Base-by-base conservation (phyloP, 2,113 vertebrate species). In the Sander lucioperca region DNA sequence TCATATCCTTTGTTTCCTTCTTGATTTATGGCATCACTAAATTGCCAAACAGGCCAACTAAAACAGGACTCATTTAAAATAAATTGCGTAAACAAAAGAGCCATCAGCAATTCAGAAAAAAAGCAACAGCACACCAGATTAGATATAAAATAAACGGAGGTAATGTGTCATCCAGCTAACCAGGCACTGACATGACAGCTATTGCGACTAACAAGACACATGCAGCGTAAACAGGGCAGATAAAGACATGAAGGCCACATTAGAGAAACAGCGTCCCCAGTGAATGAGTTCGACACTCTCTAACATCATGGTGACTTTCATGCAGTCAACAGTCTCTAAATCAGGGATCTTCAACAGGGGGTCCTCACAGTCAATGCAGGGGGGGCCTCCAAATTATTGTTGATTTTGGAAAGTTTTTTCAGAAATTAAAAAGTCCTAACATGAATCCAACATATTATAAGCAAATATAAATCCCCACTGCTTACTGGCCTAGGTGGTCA, bases 1-100 rank as follows among this genome's bases (percentile, higher is more conserved):
- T 74, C 43, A 68, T 69, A 58, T 63, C 58, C 45, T 78, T 81
- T 77, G 30, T 76, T 76, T 87, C 63, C 62, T 19, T n/a, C 16
- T 65, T 33, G 47, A 79, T 87, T 87, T 71, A 72, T 45, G 63
- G 64, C 72, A 25, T 47, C 57, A 33, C 23, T 33, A 50, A 13
- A 25, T 54, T 45, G 68, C 43, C 72, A 62, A 66, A 47, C n/a
- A 36, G 57, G 2, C 3, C 12, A 33, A 59, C 18, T 27, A 6
- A 73, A 19, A 53, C 80, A 36, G 53, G 62, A 39, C 30, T 47
- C 19, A 25, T 58, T 63, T 16, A 25, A 27, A 47, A 39, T 12
- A 21, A 68, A 69, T 25, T 23, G 57, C 51, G 39, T 9, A 39
- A 33, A 76, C 36, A 33, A 58, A 62, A 54, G 25, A 50, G 43